A percentile compares a stretch with the other conserved stretches of the same genome.
These are phyloP conservation scores for Troides aeacus DNA, from an alignment of 2,888 invertebrate genomes.

Conservation along the genomic window DNA sequence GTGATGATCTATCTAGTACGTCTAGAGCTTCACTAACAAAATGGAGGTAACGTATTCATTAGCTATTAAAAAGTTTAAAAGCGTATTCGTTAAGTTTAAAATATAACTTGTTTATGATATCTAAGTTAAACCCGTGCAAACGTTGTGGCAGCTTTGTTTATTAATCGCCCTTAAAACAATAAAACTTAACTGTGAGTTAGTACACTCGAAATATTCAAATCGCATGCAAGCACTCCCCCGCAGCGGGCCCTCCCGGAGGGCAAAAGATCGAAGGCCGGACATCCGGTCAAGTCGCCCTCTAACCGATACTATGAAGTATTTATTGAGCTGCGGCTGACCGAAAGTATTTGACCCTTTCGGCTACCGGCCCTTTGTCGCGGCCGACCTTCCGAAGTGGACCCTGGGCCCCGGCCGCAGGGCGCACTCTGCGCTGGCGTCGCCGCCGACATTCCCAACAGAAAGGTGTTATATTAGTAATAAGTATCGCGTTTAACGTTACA, in stretches of 20 bases:
- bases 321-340: slow-evolving; percentile 77
- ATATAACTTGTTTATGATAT: too few relatives aligned
- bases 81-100: too few relatives aligned
- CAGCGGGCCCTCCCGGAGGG: slow-evolving; percentile 52
- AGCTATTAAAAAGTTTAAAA: too few relatives aligned
- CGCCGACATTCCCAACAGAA: slow-evolving; percentile 18
- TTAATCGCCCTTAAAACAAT: slow-evolving; percentile 5
- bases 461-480: slow-evolving; percentile 30
- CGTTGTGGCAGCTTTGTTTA: too few relatives aligned
- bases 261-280: slow-evolving; percentile 73
- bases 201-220: slow-evolving; percentile 43
- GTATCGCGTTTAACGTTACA: slow-evolving; percentile 17
- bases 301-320: slow-evolving; percentile 79
- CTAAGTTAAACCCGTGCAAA: too few relatives aligned
- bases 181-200: slow-evolving; percentile 27
- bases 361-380: slow-evolving; percentile 42
- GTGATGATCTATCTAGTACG: too few relatives aligned
- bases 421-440: not conserved
- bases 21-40: too few relatives aligned
- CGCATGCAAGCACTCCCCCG: slow-evolving; percentile 45
- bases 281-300: slow-evolving; percentile 71
- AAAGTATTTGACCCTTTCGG: slow-evolving; percentile 74
- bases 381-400: slow-evolving; percentile 36
- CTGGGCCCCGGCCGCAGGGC: slow-evolving; percentile 29
- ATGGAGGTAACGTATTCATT: too few relatives aligned